phyloP scores from a whole-genome alignment of 2,797 vertebrate genomes.

The Craterocephalus amniculus region DNA sequence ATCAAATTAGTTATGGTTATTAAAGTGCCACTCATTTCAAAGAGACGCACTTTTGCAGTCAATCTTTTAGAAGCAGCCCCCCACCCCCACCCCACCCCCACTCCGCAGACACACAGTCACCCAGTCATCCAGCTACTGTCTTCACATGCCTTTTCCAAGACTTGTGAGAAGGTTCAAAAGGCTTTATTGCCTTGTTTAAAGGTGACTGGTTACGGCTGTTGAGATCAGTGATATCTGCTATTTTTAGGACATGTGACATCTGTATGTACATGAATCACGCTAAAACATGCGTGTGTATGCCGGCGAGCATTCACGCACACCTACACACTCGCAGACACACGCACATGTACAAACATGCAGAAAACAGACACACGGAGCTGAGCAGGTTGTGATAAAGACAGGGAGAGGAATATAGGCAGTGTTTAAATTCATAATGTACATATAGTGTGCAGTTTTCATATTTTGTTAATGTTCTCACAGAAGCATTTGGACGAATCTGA shows the following conservation, averaged over 20 bases:
- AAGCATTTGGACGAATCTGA: slow-evolving; percentile 6
- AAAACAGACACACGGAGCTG: slow-evolving; percentile 16
- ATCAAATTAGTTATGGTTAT: slow-evolving; percentile 56
- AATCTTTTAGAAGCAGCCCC: slow-evolving; percentile 3
- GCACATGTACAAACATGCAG: neutral
- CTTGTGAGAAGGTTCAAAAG: slow-evolving; percentile 39
- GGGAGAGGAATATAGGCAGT: slow-evolving; percentile 14
- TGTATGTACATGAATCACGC: slow-evolving; percentile 38
- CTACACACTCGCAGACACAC: slow-evolving; percentile 5
- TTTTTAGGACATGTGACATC: slow-evolving; percentile 63
- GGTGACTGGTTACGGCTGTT: slow-evolving; percentile 51
- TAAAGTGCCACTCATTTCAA: slow-evolving; percentile 37
- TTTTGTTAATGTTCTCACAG: neutral
- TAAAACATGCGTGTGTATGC: slow-evolving; percentile 17
- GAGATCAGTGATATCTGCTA: slow-evolving; percentile 62
- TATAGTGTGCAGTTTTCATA: neutral
- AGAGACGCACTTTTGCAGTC: slow-evolving; percentile 20
- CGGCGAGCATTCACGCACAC: neutral
- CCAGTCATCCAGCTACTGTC: slow-evolving; percentile 16
- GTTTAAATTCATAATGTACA: slow-evolving; percentile 6
- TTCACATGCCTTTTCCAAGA: slow-evolving; percentile 47
- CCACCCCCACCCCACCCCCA: neutral
- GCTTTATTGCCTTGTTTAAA: slow-evolving; percentile 52
- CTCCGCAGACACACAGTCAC: neutral
- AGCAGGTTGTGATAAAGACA: slow-evolving; percentile 19